These are phyloP conservation scores for Haliclona indistincta DNA, from an alignment of 37 sponge, comb jelly and placozoan species.

Conservation along the genomic window DNA sequence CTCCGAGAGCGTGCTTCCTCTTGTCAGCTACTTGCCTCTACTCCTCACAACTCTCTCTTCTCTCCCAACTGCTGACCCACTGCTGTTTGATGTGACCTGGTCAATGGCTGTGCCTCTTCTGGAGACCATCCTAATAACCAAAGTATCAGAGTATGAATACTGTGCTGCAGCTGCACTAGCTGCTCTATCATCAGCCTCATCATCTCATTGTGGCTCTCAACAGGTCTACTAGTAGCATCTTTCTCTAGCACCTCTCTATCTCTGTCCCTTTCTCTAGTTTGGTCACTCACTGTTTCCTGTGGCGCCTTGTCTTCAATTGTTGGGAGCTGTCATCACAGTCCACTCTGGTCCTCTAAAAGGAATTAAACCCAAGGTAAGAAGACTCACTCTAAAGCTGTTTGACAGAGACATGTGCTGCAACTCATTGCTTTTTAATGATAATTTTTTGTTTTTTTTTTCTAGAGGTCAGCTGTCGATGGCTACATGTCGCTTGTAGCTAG, in stretches of 20 bases:
- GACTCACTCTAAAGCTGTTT: too few species aligned
- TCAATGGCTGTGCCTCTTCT: conserved; percentile 35
- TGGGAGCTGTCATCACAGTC: conserved; percentile 4
- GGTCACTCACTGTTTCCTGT: conserved; percentile 1
- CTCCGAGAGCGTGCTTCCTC: not conserved
- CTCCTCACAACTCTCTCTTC: conserved; percentile 1
- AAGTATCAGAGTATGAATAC: conserved; percentile 9
- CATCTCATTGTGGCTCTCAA: too few species aligned
- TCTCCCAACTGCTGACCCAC: conserved; percentile 12
- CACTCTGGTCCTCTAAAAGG: not conserved
- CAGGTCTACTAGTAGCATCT: too few species aligned
- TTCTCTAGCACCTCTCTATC: not conserved
- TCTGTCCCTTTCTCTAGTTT: not conserved
- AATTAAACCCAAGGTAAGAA: conserved; percentile 13
- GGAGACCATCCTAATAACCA: conserved; percentile 6
- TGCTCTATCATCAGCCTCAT: not conserved
- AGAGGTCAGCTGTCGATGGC: conserved; percentile 8
- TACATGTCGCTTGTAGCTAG: not conserved
- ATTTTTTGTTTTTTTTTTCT: too few species aligned
- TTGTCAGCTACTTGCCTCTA: conserved; percentile 2
- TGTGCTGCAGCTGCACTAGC: not conserved
- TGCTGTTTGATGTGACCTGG: not conserved
- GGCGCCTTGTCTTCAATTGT: not conserved
- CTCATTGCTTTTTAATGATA: too few species aligned
- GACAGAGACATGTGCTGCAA: too few species aligned